These are phyloP conservation scores for Acleris emargana DNA, from an alignment of 2,888 invertebrate genomes.

Conservation along the genomic window DNA sequence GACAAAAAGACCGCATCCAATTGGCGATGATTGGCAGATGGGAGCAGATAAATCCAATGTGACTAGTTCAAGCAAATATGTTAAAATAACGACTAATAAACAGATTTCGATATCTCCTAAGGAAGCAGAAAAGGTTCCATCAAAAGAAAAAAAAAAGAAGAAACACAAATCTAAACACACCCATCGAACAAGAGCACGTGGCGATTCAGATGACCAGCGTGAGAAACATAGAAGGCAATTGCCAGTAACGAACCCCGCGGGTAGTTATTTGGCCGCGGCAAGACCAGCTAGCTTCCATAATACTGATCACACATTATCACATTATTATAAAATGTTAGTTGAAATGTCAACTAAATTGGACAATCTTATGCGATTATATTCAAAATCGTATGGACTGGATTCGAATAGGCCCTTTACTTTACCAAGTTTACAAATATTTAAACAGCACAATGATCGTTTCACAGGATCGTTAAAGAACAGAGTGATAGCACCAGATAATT, in stretches of 20 bases:
- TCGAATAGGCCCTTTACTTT: background rate
- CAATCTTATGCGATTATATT: background rate
- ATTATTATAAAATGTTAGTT: slow-evolving; percentile 6
- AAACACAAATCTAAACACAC: background rate
- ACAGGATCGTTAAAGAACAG: too few species aligned
- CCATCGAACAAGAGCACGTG: too few species aligned
- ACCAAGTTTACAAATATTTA: background rate
- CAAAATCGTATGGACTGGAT: background rate
- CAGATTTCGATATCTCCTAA: too few species aligned
- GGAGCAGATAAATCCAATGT: too few species aligned
- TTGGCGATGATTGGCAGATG: too few species aligned
- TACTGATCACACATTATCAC: background rate
- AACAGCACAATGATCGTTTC: background rate
- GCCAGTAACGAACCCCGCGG: background rate
- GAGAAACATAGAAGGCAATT: slow-evolving; percentile 1
- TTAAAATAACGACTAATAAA: too few species aligned
- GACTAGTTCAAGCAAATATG: too few species aligned
- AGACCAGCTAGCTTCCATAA: too few species aligned
- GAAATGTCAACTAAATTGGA: slow-evolving; percentile 17
- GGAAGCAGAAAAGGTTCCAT: too few species aligned
- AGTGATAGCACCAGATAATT: slow-evolving; percentile 5
- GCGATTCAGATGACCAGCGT: too few species aligned
- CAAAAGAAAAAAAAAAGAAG: slow-evolving; percentile 1
- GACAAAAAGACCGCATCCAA: background rate
- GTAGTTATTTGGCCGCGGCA: too few species aligned